Conservation (phyloP, 1,140 invertebrate genomes). For the Sminthurinus signatus region DNA sequence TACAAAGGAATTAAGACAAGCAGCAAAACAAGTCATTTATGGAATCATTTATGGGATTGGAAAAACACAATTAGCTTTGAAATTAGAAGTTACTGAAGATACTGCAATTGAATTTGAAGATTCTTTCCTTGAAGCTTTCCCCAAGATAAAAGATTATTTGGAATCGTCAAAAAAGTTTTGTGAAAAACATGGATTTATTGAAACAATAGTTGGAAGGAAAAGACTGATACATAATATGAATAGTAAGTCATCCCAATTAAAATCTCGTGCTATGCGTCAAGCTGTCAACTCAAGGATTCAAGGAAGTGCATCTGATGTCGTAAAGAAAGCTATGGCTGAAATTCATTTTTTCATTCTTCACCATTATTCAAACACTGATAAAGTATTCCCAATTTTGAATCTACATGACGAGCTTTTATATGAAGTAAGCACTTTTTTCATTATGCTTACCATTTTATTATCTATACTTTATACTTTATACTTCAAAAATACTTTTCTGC, state of each 20-base stretch:
- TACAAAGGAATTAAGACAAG: slow-evolving; percentile 56
- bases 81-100: slow-evolving; percentile 67
- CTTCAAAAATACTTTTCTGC: no score
- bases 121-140: slow-evolving; percentile 75
- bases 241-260: no score
- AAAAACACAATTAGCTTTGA: slow-evolving; percentile 69
- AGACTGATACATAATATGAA: slow-evolving; percentile 72
- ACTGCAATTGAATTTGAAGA: slow-evolving; percentile 74
- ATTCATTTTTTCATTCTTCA: slow-evolving; percentile 52
- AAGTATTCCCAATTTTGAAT: slow-evolving; percentile 58
- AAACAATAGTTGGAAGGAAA: slow-evolving; percentile 72
- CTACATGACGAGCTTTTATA: slow-evolving; percentile 92
- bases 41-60: slow-evolving; percentile 99
- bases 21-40: slow-evolving; percentile 91
- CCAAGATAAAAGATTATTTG: slow-evolving; percentile 60
- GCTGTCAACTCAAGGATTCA: slow-evolving; percentile 92
- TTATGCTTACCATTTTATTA: slow-evolving; percentile 51
- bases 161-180: slow-evolving; percentile 61
- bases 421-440: slow-evolving; percentile 57
- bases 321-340: slow-evolving; percentile 79
- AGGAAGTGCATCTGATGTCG: slow-evolving; percentile 91
- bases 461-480: slow-evolving; percentile 68
- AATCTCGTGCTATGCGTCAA: slow-evolving; percentile 55
- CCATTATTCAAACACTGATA: no score
- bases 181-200: slow-evolving; percentile 66